Conservation (phyloP, 1,140 invertebrate species). For the Ooceraea biroi region DNA sequence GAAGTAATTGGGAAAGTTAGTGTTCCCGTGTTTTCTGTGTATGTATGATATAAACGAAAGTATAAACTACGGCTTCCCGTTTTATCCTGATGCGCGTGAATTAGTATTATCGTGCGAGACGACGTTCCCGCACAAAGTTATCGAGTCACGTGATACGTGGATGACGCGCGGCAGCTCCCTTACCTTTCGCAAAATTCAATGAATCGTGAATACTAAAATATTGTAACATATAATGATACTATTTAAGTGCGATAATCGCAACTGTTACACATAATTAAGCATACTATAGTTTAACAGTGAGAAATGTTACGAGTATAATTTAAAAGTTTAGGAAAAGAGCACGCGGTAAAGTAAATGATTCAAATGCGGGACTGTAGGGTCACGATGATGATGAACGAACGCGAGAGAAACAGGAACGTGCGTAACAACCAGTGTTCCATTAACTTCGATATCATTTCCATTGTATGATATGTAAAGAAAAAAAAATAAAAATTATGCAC, state of each 20-base stretch:
- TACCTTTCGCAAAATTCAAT: constrained; percentile 72
- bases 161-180: constrained; percentile 75
- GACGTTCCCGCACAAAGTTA: constrained; percentile 52
- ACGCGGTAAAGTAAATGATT: constrained; percentile 57
- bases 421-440: constrained; percentile 77
- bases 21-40: constrained; percentile 58
- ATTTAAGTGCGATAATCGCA: constrained; percentile 82
- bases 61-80: constrained; percentile 72
- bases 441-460: constrained; percentile 85
- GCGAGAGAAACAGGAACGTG: constrained; percentile 24
- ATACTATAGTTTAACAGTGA: constrained; percentile 54
- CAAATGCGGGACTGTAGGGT: constrained; percentile 49
- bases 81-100: constrained; percentile 64
- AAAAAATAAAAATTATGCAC: constrained; percentile 82
- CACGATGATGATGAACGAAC: constrained; percentile 47
- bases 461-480: constrained; percentile 86
- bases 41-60: constrained; percentile 71
- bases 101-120: constrained; percentile 19
- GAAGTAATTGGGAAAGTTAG: constrained; percentile 29
- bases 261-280: constrained; percentile 77
- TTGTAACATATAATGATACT: constrained; percentile 79
- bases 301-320: constrained; percentile 59
- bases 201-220: constrained; percentile 84
- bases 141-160: constrained; percentile 45
- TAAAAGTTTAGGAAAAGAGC: constrained; percentile 66